Evolutionary conservation across 2,888 invertebrate species (phyloP).

Genomic region (Cephus nigrinus): DNA sequence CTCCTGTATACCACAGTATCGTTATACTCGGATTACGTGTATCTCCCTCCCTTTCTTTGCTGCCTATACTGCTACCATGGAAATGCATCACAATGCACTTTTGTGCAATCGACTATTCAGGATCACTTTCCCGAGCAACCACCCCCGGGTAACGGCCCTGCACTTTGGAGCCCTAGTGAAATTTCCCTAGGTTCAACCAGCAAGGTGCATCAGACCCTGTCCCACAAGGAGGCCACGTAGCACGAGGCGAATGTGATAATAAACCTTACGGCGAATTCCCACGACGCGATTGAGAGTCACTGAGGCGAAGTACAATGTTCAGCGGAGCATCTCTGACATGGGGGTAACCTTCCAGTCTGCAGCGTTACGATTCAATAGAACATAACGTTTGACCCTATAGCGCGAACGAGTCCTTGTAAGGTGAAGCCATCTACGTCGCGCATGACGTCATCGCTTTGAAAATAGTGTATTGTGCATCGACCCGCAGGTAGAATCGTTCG

Average conservation of each 20-base stretch:
- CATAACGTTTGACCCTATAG: neutral
- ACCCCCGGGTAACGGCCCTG: neutral
- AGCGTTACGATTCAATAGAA: neutral
- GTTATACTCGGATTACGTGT: neutral
- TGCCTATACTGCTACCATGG: neutral
- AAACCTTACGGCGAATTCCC: neutral
- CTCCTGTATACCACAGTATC: neutral
- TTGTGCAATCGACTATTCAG: neutral
- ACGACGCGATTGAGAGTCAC: neutral
- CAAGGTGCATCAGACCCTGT: neutral
- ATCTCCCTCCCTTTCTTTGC: neutral
- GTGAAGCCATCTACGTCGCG: neutral
- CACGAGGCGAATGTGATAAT: neutral
- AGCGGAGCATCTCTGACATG: neutral
- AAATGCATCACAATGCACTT: neutral
- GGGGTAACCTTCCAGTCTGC: neutral
- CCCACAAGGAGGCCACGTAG: neutral
- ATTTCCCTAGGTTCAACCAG: neutral
- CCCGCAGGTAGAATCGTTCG: neutral
- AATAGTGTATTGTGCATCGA: neutral
- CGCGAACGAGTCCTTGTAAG: neutral
- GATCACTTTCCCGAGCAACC: neutral
- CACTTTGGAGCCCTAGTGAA: neutral
- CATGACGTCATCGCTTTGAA: neutral
- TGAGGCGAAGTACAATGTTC: neutral